phyloP scores from a whole-genome alignment of 2,113 vertebrate genomes.

The Sinosuthora webbiana region DNA sequence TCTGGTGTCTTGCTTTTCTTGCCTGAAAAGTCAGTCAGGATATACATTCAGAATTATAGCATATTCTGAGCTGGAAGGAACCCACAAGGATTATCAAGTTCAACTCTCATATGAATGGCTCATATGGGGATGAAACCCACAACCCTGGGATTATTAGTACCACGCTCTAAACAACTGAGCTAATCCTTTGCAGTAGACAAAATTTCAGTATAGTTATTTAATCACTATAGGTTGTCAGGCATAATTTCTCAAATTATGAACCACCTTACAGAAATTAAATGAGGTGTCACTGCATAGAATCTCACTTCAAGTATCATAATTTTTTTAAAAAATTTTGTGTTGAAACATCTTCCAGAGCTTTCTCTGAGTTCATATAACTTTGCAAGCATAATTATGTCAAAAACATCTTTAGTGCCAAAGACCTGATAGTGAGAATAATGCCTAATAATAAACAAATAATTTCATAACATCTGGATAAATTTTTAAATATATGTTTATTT shows the following conservation, averaged over 20 bases:
- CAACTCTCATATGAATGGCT: neutral
- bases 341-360: neutral
- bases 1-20: neutral
- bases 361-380: neutral
- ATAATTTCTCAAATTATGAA: neutral
- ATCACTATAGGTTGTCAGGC: neutral
- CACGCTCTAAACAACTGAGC: neutral
- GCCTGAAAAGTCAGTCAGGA: neutral
- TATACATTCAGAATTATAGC: neutral
- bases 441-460: neutral
- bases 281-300: neutral
- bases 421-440: neutral
- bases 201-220: neutral
- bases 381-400: neutral
- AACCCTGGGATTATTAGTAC: neutral
- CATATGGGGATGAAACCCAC: neutral
- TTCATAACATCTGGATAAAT: neutral
- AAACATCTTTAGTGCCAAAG: neutral
- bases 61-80: neutral
- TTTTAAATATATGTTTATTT: neutral
- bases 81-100: neutral
- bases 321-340: neutral
- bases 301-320: neutral
- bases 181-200: neutral
- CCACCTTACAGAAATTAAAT: neutral